Base-by-base conservation (phyloP, 2,888 invertebrate genomes). In the Drosophila paucipuncta region DNA sequence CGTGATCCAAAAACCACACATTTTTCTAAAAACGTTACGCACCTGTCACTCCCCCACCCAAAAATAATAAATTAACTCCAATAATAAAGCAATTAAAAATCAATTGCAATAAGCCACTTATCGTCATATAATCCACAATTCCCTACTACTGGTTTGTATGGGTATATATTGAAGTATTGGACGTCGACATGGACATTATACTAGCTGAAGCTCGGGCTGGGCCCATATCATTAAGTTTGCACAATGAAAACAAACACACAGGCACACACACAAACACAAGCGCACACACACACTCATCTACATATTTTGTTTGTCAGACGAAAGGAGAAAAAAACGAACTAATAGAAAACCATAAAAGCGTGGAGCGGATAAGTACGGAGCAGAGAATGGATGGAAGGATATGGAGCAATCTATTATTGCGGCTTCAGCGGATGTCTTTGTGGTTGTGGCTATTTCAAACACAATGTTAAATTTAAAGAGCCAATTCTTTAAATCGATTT, bases 181-280 rank as follows among this genome's bases (percentile, higher is more conserved):
- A 49, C 50, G 64, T 49, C 59, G 66, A 57, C 50, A 64, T 52
- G 60, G 64, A 52, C 72, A 68, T 68, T 62, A 54, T 67, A 76
- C 74, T 39, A 50, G 72, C 61, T 66, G 64, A 39, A 53, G 49
- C 47, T 13, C 47, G 9, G 57, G 18, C 63, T 57, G 76, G 66
- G 85, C 83, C 80, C 83, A 85, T 88, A 85, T 85, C 85, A 85
- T 85, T 88, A 87, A 73, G 83, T 73, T 80, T 76, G 85, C 78
- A 80, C 83, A 85, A 85, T 76, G 65, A 78, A 63, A 37, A 57
- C 59, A 50, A 67, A 62, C 50, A 76, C 60, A 59, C 54, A 64
- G 22, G 22, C 22, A 22, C 22, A 22, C 22, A 22, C 22, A 22
- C 22, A 22, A 22, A 22, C 22, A 22, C 22, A 22, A 22, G 22